Conservation (phyloP, 92 coral and sea anemone species). For the Epizoanthus scotinus region DNA sequence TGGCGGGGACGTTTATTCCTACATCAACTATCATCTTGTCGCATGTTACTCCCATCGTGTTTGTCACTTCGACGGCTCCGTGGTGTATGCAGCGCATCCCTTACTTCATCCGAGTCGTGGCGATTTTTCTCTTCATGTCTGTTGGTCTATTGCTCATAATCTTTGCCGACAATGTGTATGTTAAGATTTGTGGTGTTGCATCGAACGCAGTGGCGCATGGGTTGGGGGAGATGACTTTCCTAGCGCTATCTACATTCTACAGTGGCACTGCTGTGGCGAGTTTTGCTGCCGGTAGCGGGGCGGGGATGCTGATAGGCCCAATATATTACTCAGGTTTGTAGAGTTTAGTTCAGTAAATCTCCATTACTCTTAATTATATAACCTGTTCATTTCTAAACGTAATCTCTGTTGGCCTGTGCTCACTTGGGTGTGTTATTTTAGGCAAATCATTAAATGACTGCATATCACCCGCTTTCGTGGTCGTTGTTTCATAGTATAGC, state of each 20-base stretch:
- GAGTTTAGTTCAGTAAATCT: neutral
- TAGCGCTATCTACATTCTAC: conserved; percentile 78
- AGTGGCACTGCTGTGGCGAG: conserved; percentile 66
- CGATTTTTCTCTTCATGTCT: conserved; percentile 72
- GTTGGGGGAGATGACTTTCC: conserved; percentile 79
- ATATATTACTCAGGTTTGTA: conserved; percentile 73
- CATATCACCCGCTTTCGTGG: no score
- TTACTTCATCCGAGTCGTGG: conserved; percentile 67
- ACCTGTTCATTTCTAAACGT: no score
- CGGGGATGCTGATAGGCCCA: conserved; percentile 79
- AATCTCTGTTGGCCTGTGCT: no score
- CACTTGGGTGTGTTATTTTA: no score
- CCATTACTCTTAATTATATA: neutral
- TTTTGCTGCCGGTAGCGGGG: conserved; percentile 88
- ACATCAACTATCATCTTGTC: conserved; percentile 71
- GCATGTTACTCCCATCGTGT: conserved; percentile 78
- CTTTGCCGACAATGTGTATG: conserved; percentile 66
- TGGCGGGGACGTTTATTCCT: conserved; percentile 81
- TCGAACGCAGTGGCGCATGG: conserved; percentile 80
- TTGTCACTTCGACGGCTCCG: conserved; percentile 61
- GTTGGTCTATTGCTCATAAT: conserved; percentile 61
- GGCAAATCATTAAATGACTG: no score
- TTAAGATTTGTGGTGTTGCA: conserved; percentile 72
- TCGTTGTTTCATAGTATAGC: no score
- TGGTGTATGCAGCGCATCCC: conserved; percentile 84